Conservation (phyloP, 2,797 vertebrate genomes). For the Tokudaia tokunoshimensis region DNA sequence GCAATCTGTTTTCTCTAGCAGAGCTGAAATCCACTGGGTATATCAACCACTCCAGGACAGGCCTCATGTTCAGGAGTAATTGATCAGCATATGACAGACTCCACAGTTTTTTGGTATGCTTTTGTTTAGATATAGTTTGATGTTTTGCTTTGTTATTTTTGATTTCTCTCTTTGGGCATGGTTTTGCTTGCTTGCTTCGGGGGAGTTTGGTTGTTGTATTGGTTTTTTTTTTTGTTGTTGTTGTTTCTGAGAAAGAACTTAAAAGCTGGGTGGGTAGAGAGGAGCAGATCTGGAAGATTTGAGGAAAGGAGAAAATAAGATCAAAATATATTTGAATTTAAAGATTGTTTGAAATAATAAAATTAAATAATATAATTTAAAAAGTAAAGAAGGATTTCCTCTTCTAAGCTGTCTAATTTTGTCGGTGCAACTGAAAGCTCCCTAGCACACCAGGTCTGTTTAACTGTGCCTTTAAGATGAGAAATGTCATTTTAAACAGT, state of each 20-base stretch:
- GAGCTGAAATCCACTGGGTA: not conserved
- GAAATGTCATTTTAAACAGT: constrained; percentile 64
- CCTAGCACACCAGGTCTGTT: not conserved
- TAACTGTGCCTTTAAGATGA: constrained; percentile 60
- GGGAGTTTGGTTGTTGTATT: not conserved
- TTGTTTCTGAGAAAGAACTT: not conserved
- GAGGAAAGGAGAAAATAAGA: not conserved
- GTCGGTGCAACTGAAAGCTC: not conserved
- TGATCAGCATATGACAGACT: too few relatives aligned
- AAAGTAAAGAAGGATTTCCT: not conserved
- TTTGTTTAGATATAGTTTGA: not conserved
- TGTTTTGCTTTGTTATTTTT: not conserved
- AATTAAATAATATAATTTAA: not conserved
- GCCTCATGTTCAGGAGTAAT: not conserved
- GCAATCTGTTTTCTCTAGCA: not conserved
- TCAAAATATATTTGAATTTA: not conserved
- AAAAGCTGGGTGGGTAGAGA: not conserved
- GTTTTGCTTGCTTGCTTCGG: not conserved
- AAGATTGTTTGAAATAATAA: not conserved
- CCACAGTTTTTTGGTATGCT: not conserved
- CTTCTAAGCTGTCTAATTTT: not conserved
- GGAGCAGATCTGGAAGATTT: not conserved
- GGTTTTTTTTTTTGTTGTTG: not conserved
- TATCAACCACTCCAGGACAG: too few relatives aligned
- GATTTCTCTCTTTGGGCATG: not conserved